Evolutionary conservation across 2,797 vertebrate species (phyloP).

Genomic region (Nasua narica): DNA sequence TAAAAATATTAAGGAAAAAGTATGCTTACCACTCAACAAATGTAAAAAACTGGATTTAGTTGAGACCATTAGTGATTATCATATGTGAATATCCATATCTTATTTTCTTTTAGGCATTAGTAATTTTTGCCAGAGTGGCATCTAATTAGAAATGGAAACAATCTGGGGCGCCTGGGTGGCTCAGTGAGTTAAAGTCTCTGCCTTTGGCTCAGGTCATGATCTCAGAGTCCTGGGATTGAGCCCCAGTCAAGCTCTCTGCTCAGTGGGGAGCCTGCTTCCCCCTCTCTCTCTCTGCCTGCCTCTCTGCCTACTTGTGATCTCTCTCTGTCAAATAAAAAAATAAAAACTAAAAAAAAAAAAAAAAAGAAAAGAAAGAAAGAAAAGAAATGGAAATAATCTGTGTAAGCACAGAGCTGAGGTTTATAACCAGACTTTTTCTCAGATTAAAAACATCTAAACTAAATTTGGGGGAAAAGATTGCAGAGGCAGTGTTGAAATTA

Average conservation of each 20-base stretch:
- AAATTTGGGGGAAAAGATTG: slow-evolving; percentile 10
- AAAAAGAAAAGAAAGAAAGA: too few relatives aligned
- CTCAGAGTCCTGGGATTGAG: too few relatives aligned
- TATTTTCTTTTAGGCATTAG: neutral
- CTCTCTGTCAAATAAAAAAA: too few relatives aligned
- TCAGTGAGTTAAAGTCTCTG: too few relatives aligned
- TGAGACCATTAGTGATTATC: neutral
- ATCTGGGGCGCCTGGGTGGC: neutral
- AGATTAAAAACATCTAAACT: slow-evolving; percentile 12
- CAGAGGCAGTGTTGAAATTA: slow-evolving; percentile 8
- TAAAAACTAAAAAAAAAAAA: too few relatives aligned
- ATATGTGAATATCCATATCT: neutral
- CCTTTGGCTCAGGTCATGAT: too few relatives aligned
- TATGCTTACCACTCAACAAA: neutral
- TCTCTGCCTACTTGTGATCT: too few relatives aligned
- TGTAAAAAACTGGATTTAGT: neutral
- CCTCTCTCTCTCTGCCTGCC: too few relatives aligned
- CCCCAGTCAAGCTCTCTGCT: too few relatives aligned
- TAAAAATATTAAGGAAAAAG: neutral
- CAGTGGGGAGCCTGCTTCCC: too few relatives aligned
- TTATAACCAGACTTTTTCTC: neutral
- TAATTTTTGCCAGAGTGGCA: neutral
- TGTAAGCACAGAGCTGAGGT: neutral
- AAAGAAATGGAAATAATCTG: too few relatives aligned
- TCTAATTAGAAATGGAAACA: neutral